Base-by-base conservation (phyloP, 2,797 vertebrate genomes). In the Myoxocephalus aenaeus region DNA sequence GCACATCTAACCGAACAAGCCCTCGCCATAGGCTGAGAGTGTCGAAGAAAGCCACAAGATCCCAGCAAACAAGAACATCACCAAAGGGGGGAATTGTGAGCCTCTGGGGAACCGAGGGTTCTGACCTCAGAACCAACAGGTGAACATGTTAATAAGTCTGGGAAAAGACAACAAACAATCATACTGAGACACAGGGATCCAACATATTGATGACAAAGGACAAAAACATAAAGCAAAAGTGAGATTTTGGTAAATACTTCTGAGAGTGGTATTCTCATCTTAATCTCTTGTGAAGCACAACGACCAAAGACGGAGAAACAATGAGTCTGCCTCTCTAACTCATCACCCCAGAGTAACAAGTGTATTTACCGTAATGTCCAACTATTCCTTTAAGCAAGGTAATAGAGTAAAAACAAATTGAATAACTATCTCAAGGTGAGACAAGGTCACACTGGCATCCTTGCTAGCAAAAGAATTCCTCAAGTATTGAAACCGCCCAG, bases 1-100 rank as follows among this genome's bases (percentile, higher is more conserved):
- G 92, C 94, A 92, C 84, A 87, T 92, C 87, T 90, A 85, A 92
- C 88, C 88, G 34, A 87, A 86, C 73, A 42, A 75, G 82, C 80
- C 77, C 73, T 82, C 53, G 61, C 88, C 85, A 86, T 91, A 81
- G 85, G 80, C 79, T 59, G 79, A 87, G 80, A 85, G 88, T 82
- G 90, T 87, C 44, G 32, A 83, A 78, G 87, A 90, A 90, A 92
- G 87, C 88, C 92, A 86, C 88, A 89, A 87, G 86, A 89, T 75
- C 80, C 79, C 83, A 73, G 86, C 91, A 91, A 90, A 93, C 89
- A 89, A 87, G 89, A 86, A 86, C 79, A 81, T 85, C 68, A 63
- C 72, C 78, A 79, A n/a, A 79, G 73, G 36, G 80, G 83, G 79
- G 82, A 86, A 84, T 78, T 83, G 78, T 56, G 70, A 66, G 71